Evolutionary conservation across 2,888 invertebrate genomes (phyloP), one percentile per base, ranked within the genome.

Genomic region (Lacanobia oleracea): DNA sequence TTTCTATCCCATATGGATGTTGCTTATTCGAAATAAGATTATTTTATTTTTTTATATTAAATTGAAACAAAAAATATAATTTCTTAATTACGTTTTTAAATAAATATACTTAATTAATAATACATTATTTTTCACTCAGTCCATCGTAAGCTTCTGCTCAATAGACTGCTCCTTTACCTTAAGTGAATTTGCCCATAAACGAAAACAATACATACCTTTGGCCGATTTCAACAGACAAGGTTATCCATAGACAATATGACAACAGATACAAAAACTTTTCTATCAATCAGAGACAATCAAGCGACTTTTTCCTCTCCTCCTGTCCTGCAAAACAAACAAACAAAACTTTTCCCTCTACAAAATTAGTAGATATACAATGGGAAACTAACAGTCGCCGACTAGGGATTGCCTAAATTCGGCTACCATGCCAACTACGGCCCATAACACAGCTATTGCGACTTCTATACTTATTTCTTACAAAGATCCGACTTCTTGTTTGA

Each of bases 401-500:
- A 60, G 14, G 33, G 37, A 75, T 63, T 65, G 50, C 57, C 53
- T 64, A 59, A 70, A 74, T 67, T 45, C 56, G 27, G 33, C n/a
- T 72, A 70, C 51, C 54, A 74, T 64, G 51, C 64, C 54, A 81
- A 83, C 67, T 87, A 65, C 65, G 67, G 74, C 68, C 71, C 56
- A 81, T 82, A 81, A 74, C 75, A 72, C 67, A 82, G 75, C 81
- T 74, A 78, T 84, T 77, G 72, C 64, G 65, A 84, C 75, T 80
- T 81, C 81, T 68, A 77, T 81, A 80, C 68, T 69, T 73, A 56
- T 79, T 73, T 82, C 68, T 81, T 74, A 57, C 70, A 67, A 75
- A 79, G 79, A 82, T 84, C 75, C 67, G 76, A 82, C 74, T 88
- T 88, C 81, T 87, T 87, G 84, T 88, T 87, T 65, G 85, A 77